Conservation (phyloP, 2,888 invertebrate species). For the Ennomos erosarius region DNA sequence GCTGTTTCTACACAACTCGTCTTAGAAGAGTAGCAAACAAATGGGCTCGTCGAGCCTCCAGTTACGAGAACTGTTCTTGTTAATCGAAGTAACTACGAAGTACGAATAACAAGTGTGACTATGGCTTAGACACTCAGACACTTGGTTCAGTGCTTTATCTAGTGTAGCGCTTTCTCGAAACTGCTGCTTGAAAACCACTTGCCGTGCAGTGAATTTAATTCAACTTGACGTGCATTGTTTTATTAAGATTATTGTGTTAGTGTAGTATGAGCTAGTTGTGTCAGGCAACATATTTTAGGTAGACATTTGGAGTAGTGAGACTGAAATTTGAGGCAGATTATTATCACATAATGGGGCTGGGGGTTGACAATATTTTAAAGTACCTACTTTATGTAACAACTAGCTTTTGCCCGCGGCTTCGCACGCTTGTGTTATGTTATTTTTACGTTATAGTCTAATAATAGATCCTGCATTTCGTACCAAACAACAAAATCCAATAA, state of each 20-base stretch:
- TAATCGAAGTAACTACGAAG: slow-evolving; percentile 33
- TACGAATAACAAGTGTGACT: slow-evolving; percentile 31
- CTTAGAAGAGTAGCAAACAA: slow-evolving; percentile 20
- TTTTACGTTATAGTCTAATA: no score
- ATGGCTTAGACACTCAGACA: slow-evolving; percentile 18
- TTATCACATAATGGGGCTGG: no score
- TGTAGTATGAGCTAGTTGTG: slow-evolving; percentile 1
- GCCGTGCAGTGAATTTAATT: slow-evolving; percentile 62
- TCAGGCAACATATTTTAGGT: background rate
- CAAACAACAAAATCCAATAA: no score
- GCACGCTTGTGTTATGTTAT: no score
- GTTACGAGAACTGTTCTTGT: slow-evolving; percentile 15
- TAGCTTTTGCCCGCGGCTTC: no score
- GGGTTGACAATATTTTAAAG: no score
- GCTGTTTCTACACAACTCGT: slow-evolving; percentile 7
- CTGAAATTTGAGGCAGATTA: no score
- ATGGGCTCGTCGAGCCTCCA: slow-evolving; percentile 6
- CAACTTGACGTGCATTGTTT: slow-evolving; percentile 55
- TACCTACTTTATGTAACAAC: no score
- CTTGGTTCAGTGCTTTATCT: slow-evolving; percentile 13
- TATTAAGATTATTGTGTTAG: slow-evolving; percentile 34
- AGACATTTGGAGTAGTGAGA: no score
- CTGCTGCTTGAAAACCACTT: slow-evolving; percentile 50
- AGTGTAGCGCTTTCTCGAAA: slow-evolving; percentile 25
- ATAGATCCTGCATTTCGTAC: no score